Base-by-base conservation (phyloP, 64 coral and sea anemone genomes). In the Exaiptasia diaphana region DNA sequence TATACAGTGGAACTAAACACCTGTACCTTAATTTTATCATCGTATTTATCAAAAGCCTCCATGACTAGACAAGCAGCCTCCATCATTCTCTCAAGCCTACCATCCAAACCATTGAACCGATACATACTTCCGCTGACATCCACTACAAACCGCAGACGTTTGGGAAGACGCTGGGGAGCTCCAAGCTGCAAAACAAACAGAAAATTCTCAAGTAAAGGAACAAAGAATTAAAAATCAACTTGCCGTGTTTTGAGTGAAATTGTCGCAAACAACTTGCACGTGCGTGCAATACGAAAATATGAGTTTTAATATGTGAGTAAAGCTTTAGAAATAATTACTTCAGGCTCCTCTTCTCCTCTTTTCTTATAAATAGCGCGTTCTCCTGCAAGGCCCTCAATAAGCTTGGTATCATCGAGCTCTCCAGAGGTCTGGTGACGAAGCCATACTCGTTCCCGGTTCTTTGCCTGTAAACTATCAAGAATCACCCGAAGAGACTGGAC, bases 51-150 rank as follows among this genome's bases (percentile, higher is more conserved):
- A 40, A 99, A 99, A 30, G 90, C 85, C 40, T 99, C 95, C 95
- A 99, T 99, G 22, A 99, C 95, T 10, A 99, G 57, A 50, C 95
- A 99, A 0, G 95, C 90, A 12, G 95, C 90, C 52, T 99, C 95
- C 95, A 99, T 99, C 33, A 99, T 72, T 86, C 95, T 73, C 31
- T 88, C 85, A 46, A 99, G 61, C 88, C 95, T 87, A 33, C 95
- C 86, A 60, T 99, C 95, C 41, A 99, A 87, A 56, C 95, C 90
- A 40, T 99, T 99, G 55, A 99, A 99, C 15, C 95, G 68, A 63
- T 99, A 99, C 95, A 99, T 99, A 50, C 95, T 99, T 55, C 95
- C 95, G 50, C 95, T 99, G 65, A 99, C 95, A 89, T 99, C 95
- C 18, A 99, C 89, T 21, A 99, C 95, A 33, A 99, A 93, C 45